Conservation (phyloP, 2,113 vertebrate genomes). For the Origma solitaria region DNA sequence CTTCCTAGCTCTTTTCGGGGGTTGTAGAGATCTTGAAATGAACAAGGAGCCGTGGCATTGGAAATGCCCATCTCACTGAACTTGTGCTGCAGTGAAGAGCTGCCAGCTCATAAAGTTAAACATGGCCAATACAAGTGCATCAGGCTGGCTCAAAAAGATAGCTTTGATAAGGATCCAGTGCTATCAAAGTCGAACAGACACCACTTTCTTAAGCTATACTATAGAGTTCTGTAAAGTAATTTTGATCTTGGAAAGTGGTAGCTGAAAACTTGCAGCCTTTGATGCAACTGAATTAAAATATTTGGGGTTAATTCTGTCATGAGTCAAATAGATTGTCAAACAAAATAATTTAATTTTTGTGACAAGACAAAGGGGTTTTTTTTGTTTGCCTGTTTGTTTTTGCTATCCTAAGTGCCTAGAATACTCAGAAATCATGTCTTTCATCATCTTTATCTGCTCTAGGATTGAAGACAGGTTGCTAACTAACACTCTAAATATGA, state of each 20-base stretch:
- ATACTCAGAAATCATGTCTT: not conserved
- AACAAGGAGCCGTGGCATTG: rapidly evolving
- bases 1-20: not conserved
- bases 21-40: not conserved
- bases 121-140: rapidly evolving
- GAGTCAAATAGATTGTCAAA: not conserved
- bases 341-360: not conserved
- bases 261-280: not conserved
- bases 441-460: not conserved
- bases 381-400: not conserved
- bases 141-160: not conserved
- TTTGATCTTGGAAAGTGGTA: not conserved
- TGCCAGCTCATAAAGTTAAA: not conserved
- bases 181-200: not conserved
- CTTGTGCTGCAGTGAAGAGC: not conserved
- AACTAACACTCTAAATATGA: not conserved
- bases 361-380: not conserved
- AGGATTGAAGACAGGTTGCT: not conserved
- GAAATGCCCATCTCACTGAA: not conserved
- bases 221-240: not conserved
- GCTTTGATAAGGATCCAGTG: not conserved
- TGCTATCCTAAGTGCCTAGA: not conserved
- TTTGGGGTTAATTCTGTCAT: not conserved
- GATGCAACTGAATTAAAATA: not conserved
- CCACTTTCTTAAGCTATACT: not conserved